Base-by-base conservation (phyloP, 2,113 vertebrate species). In the Percina caprodes region DNA sequence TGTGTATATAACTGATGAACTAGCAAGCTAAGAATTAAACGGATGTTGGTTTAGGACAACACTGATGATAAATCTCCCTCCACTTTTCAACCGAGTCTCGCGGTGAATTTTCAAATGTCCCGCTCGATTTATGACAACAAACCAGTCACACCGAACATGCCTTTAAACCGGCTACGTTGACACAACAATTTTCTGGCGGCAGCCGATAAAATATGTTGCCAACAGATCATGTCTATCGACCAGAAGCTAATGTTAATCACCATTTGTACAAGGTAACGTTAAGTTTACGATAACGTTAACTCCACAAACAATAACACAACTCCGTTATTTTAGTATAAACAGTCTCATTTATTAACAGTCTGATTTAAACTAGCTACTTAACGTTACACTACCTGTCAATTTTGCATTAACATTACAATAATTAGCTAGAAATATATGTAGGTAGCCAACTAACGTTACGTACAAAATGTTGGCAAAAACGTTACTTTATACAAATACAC, bases 41-140 rank as follows among this genome's bases (percentile, higher is more conserved):
- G 0, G 39, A 35, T 6, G 48, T 14, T 5, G 4, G 16, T 19
- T 39, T n/a, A 3, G 13, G 3, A 13, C 15, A 66, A 19, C 30
- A 6, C 3, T 33, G 0, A 8, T 7, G 33, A 62, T 33, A 12
- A 49, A 9, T 92, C 61, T 92, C 88, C 92, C 92, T 93, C 93
- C 93, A 91, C 55, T 93, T 93, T 74, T 80, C 0, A 46, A 8
- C 5, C 0, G 16, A 69, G 51, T 54, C 74, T 79, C 51, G 91
- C 90, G 91, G 86, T 83, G 77, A 55, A 77, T 91, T 95, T 93
- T 95, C 93, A 94, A 96, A 95, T 91, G 89, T 95, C 95, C 92
- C 95, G 94, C 95, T 93, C 92, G 90, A 92, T 92, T 88, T 24
- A 78, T 71, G 48, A 80, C 86, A 88, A 89, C 84, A 87, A 83